A percentile compares a stretch with the other conserved stretches of the same genome.
These are phyloP conservation scores for Semotilus atromaculatus DNA, from an alignment of 2,797 vertebrate species.

Conservation along the genomic window DNA sequence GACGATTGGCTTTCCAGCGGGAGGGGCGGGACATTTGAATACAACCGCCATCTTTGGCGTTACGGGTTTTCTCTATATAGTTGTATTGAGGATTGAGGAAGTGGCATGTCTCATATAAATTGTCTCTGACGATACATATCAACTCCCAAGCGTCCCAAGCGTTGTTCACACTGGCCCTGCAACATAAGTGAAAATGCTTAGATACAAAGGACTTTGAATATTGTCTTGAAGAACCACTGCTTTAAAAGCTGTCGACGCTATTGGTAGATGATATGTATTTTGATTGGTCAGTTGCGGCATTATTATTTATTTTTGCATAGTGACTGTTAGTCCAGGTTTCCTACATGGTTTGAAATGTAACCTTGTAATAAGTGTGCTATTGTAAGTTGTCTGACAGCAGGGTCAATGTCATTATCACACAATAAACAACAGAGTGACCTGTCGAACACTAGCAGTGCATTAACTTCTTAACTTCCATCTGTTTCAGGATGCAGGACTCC, in stretches of 20 bases:
- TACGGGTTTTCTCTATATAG: too few species aligned
- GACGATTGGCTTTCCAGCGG: too few species aligned
- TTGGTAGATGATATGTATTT: neutral
- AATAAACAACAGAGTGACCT: neutral
- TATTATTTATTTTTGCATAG: neutral
- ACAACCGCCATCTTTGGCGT: too few species aligned
- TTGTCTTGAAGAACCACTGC: neutral
- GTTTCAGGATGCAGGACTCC: slow-evolving; percentile 82
- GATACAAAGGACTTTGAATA: neutral
- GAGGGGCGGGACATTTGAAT: too few species aligned
- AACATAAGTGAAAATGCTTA: neutral
- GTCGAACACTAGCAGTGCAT: neutral
- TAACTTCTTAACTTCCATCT: neutral
- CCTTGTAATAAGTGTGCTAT: neutral
- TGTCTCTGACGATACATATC: too few species aligned
- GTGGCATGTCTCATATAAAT: too few species aligned
- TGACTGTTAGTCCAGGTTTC: neutral
- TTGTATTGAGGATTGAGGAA: too few species aligned
- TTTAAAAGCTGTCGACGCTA: neutral
- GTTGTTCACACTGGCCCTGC: too few species aligned
- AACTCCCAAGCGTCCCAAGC: too few species aligned
- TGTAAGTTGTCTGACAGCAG: neutral
- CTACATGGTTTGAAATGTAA: neutral
- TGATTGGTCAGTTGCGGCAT: neutral
- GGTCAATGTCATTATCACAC: neutral